Percentiles rank a stretch among this genome's conserved stretches.
Evolutionary conservation across 2,113 vertebrate species (phyloP).

Genomic region (Rutilus rutilus): DNA sequence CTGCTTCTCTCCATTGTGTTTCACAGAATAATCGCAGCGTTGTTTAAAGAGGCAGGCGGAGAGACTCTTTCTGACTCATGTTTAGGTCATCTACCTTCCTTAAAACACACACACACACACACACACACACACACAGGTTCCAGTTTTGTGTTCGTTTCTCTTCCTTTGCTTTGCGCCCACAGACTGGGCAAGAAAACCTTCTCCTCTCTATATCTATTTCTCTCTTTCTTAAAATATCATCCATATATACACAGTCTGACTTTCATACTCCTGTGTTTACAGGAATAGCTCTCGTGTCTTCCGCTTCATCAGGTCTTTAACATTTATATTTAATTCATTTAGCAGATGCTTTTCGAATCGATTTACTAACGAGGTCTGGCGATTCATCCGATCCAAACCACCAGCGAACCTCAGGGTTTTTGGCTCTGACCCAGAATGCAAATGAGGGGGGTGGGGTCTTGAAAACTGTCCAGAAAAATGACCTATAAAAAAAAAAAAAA

Average conservation of each 20-base stretch:
- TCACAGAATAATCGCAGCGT: not conserved
- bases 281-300: not conserved
- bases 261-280: conserved; percentile 5
- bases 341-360: not conserved
- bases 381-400: not conserved
- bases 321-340: not conserved
- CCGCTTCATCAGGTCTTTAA: not conserved
- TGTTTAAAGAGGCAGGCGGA: not conserved
- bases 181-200: conserved; percentile 32
- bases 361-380: not conserved
- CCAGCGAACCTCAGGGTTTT: not conserved
- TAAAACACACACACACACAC: not conserved
- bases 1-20: not conserved
- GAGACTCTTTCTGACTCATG: not conserved
- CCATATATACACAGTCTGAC: not conserved
- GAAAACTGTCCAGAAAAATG: not conserved
- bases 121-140: not conserved
- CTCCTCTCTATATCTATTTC: not conserved
- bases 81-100: conserved; percentile 4
- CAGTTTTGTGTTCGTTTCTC: not conserved
- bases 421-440: not conserved
- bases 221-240: conserved; percentile 23
- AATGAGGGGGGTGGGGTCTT: not conserved
- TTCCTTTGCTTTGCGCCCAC: conserved; percentile 36
- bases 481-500: not conserved